Evolutionary conservation across 2,113 vertebrate genomes (phyloP), one percentile per base, ranked within the genome.

Genomic region (Dromiciops gliroides): DNA sequence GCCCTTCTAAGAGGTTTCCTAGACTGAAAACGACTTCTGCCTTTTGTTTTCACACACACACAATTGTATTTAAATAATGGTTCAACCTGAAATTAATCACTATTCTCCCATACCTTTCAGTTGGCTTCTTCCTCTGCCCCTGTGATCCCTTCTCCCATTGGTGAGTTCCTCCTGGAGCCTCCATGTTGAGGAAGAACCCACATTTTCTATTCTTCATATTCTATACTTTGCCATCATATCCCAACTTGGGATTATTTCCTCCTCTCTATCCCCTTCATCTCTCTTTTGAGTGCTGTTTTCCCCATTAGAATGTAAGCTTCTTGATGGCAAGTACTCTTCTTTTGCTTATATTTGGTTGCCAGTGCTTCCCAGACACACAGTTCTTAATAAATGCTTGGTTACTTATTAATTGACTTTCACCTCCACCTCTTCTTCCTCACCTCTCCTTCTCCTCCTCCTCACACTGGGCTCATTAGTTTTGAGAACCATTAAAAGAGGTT

Each of bases 41-140:
- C 12, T 90, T n/a, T n/a, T 96, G 2, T 94, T 92, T 90, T 51
- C 26, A 50, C 26, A 37, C 60, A n/a, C n/a, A n/a, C 60, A 75
- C n/a, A n/a, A 75, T n/a, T 16, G n/a, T 3, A 75, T 75, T n/a
- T n/a, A 75, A n/a, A 75, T 67, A 12, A 67, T 67, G 60, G 11
- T 16, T 67, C 60, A 67, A n/a, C 28, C 12, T 37, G 31, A 37
- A 67, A 75, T 75, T 14, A 75, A 75, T n/a, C 12, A 3, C 60
- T 14, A n/a, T 75, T 75, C 14, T 75, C 4, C 4, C 60, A n/a
- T n/a, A n/a, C 19, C 6, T 75, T 75, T n/a, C 60, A 75, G 37
- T 9, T 75, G 31, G 12, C 12, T 75, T 75, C 60, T 37, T 16
- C 31, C 37, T 75, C 16, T 75, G 37, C 37, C 26, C 37, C 60